A percentile compares a stretch with the other conserved stretches of the same genome.
These are phyloP conservation scores for Eremobia ochroleuca DNA, from an alignment of 2,888 invertebrate species.

Conservation along the genomic window DNA sequence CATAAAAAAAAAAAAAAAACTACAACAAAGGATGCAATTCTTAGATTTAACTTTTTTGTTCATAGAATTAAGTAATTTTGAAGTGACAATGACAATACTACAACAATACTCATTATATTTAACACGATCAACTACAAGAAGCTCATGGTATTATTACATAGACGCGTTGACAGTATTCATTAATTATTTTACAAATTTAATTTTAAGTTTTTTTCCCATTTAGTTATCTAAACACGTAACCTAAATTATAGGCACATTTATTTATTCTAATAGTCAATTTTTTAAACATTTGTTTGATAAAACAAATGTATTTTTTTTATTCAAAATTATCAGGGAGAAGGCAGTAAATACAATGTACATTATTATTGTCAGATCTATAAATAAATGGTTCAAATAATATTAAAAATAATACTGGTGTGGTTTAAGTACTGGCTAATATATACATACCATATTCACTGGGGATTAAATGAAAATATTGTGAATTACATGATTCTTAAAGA, in stretches of 20 bases:
- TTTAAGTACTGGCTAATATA: slow-evolving; percentile 36
- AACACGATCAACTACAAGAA: slow-evolving; percentile 78
- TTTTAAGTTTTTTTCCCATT: slow-evolving; percentile 73
- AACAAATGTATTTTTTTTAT: slow-evolving; percentile 43
- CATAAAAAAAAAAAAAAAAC: no score
- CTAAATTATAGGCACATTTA: slow-evolving; percentile 88
- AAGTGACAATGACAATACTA: slow-evolving; percentile 29
- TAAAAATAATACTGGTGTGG: slow-evolving; percentile 67
- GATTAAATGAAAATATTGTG: slow-evolving; percentile 1
- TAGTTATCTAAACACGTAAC: slow-evolving; percentile 83
- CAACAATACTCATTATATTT: slow-evolving; percentile 57
- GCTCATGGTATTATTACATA: slow-evolving; percentile 80
- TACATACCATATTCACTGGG: slow-evolving; percentile 14
- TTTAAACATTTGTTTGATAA: slow-evolving; percentile 47
- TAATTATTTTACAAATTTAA: slow-evolving; percentile 77
- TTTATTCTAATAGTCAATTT: slow-evolving; percentile 70
- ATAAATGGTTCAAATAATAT: slow-evolving; percentile 39
- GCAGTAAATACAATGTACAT: slow-evolving; percentile 61
- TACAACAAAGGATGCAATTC: slow-evolving; percentile 16
- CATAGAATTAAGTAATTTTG: not conserved
- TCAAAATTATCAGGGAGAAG: slow-evolving; percentile 52
- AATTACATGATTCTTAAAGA: not conserved
- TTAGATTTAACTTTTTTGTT: not conserved
- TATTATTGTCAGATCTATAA: slow-evolving; percentile 67
- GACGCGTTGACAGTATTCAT: slow-evolving; percentile 76